Percentiles rank a stretch among this genome's conserved stretches.
These are phyloP conservation scores for Mustelus asterias DNA, from an alignment of 2,113 vertebrate species.

Conservation along the genomic window DNA sequence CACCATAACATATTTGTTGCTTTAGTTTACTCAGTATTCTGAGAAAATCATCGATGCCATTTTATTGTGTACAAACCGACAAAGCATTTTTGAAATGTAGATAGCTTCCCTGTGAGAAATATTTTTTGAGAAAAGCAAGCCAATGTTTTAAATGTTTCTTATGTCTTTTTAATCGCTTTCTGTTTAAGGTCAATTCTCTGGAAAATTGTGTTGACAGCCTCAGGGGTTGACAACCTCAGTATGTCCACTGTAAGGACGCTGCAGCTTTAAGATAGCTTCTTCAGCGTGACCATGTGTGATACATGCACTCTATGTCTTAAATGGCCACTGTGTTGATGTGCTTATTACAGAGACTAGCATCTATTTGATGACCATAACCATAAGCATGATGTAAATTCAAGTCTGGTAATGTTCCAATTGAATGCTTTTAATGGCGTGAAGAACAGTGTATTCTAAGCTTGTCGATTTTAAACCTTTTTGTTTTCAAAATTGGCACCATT, in stretches of 20 bases:
- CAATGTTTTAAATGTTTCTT: not conserved
- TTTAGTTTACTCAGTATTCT: not conserved
- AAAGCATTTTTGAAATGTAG: not conserved
- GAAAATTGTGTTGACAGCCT: not conserved
- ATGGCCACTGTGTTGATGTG: slow-evolving; percentile 24
- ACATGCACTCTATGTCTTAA: slow-evolving; percentile 13
- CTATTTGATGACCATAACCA: not conserved
- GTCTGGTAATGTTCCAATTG: not conserved
- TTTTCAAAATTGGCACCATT: not conserved
- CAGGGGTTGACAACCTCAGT: not conserved
- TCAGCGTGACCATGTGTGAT: not conserved
- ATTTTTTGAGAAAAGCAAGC: not conserved
- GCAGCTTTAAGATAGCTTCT: slow-evolving; percentile 23
- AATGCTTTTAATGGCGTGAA: not conserved
- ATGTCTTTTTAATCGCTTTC: not conserved
- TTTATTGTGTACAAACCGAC: not conserved
- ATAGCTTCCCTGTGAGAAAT: not conserved
- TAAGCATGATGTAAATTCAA: slow-evolving; percentile 7
- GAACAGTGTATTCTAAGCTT: not conserved
- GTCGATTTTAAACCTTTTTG: not conserved
- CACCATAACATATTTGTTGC: not conserved
- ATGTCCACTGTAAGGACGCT: not conserved
- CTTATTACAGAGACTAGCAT: not conserved
- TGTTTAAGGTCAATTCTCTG: not conserved
- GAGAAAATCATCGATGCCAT: not conserved